phyloP scores from a whole-genome alignment of 2,888 invertebrate genomes.

The Hirtodrosophila trivittata region DNA sequence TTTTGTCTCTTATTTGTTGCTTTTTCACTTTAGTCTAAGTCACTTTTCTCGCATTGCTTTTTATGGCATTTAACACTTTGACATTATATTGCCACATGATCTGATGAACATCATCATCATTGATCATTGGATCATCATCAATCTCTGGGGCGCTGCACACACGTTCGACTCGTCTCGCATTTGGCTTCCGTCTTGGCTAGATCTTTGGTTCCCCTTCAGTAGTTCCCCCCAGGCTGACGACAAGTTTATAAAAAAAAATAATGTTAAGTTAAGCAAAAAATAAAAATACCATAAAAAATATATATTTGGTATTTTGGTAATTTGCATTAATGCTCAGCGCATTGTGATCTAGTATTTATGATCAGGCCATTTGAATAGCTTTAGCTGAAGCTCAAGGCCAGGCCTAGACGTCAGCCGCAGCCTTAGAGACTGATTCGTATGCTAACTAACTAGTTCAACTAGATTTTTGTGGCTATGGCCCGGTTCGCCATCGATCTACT shows the following conservation, averaged over 20 bases:
- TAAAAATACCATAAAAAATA: no score
- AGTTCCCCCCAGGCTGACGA: slow-evolving; percentile 11
- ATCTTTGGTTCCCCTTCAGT: neutral
- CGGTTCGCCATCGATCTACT: slow-evolving; percentile 16
- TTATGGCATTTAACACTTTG: slow-evolving; percentile 72
- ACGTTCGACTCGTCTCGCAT: neutral
- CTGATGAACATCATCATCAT: slow-evolving; percentile 11
- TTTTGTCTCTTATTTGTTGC: slow-evolving; percentile 15
- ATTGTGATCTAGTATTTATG: slow-evolving; percentile 59
- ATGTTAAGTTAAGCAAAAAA: no score
- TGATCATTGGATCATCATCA: slow-evolving; percentile 27
- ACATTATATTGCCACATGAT: slow-evolving; percentile 64
- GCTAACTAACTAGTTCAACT: slow-evolving; percentile 75
- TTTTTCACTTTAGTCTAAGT: slow-evolving; percentile 22
- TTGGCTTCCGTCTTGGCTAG: neutral
- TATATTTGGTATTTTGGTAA: slow-evolving; percentile 33
- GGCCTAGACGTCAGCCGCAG: slow-evolving; percentile 30
- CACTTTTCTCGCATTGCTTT: slow-evolving; percentile 39
- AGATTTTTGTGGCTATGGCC: slow-evolving; percentile 50
- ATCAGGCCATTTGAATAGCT: slow-evolving; percentile 23
- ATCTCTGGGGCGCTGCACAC: neutral
- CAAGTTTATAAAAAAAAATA: slow-evolving; percentile 47
- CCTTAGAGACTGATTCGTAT: slow-evolving; percentile 50
- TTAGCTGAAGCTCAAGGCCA: slow-evolving; percentile 65
- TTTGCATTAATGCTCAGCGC: slow-evolving; percentile 42